These are phyloP conservation scores for Dasyornis broadbenti DNA, from an alignment of 2,113 vertebrate genomes.

Conservation along the genomic window DNA sequence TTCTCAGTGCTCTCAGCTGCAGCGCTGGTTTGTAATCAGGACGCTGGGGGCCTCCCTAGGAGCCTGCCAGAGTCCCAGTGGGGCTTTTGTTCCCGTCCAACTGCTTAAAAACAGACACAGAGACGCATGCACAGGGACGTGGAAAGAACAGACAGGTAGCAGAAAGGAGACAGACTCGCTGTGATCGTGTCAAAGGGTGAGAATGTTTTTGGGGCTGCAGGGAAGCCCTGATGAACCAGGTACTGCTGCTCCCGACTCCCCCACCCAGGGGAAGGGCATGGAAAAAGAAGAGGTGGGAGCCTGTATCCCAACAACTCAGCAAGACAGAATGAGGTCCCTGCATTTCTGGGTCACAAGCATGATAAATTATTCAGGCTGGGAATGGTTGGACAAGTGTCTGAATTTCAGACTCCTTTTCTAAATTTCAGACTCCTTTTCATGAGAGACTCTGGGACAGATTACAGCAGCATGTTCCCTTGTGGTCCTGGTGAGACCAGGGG, in stretches of 20 bases:
- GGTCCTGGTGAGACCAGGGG: not conserved
- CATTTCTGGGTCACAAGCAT: not conserved
- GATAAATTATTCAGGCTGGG: not conserved
- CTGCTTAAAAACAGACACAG: not conserved
- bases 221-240: not conserved
- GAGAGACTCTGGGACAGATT: not conserved
- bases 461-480: not conserved
- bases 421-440: not conserved
- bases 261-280: accelerated
- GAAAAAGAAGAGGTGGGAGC: not conserved
- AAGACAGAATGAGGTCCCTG: not conserved
- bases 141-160: not conserved
- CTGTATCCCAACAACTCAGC: not conserved
- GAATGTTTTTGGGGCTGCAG: not conserved
- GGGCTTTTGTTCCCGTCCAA: not conserved
- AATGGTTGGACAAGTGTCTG: not conserved
- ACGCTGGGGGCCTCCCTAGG: not conserved
- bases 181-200: not conserved
- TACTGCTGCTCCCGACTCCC: not conserved
- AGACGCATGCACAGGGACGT: accelerated
- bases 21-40: not conserved
- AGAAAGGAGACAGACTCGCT: not conserved
- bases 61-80: not conserved
- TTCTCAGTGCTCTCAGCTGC: not conserved
- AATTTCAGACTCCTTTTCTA: not conserved